Evolutionary conservation across 1,140 invertebrate species (phyloP), one percentile per base, ranked within the genome.

Genomic region (Musca vetustissima): DNA sequence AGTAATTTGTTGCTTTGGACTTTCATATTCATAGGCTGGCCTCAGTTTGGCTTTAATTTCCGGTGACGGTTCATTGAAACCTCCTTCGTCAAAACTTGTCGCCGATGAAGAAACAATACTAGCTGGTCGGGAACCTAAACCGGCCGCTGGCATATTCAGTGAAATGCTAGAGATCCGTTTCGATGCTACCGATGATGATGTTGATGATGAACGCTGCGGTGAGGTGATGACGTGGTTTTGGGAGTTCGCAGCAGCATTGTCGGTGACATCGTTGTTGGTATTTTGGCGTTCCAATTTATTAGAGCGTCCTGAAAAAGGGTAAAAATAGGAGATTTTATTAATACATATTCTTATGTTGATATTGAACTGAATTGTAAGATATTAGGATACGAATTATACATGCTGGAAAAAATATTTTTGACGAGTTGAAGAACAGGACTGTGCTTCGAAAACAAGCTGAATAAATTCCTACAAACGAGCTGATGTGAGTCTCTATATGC

Each of bases 1-100:
- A 64, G 55, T 17, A n/a, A 22, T 43, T 15, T 22, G 65, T 19
- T 43, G 57, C 21, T 67, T 68, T 64, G 52, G n/a, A n/a, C 66
- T 59, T 32, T 67, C 69, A 53, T 36, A 69, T 74, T 67, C 83
- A 66, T 72, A 84, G 77, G 74, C 83, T 25, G 81, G 87, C 73
- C 86, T 84, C 32, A 88, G 77, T 65, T 87, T 85, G 65, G 88
- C 88, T 79, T 88, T 88, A 68, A 89, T 84, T 76, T 89, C 88
- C 0, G 88, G 87, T 65, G 84, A 86, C 13, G 87, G 86, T 77
- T 89, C 88, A 76, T 88, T 88, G 79, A 88, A 88, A 8, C 87
- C 87, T 19, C 88, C 87, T 79, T 89, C 88, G 75, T 89, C 88
- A 9, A 75, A 75, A 15, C 64, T 64, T 9, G 25, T 59, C n/a